A percentile compares a stretch with the other conserved stretches of the same genome.
Evolutionary conservation across 2,888 invertebrate species (phyloP).

Genomic region (Tenthredo distinguenda): DNA sequence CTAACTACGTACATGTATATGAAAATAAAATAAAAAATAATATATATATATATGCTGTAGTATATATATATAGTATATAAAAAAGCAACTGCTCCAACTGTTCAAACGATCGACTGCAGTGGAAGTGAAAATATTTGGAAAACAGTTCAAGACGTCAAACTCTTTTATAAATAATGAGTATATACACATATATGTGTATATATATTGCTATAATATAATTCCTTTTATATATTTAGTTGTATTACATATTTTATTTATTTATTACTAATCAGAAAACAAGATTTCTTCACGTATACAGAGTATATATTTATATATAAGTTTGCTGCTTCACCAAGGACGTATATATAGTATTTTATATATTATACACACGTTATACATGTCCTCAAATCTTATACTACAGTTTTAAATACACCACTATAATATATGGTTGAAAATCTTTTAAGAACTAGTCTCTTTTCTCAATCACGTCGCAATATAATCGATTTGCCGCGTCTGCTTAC

Average conservation of each 20-base stretch:
- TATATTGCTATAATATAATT: background rate
- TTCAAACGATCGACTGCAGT: background rate
- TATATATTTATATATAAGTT: background rate
- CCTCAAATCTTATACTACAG: background rate
- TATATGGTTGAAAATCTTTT: background rate
- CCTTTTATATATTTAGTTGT: background rate
- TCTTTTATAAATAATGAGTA: background rate
- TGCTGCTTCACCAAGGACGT: background rate
- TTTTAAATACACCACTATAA: background rate
- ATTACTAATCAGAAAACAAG: background rate
- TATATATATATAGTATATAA: background rate
- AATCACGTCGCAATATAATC: constrained; percentile 2
- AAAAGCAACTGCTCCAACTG: background rate
- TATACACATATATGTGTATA: background rate
- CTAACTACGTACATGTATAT: background rate
- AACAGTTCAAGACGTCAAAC: background rate
- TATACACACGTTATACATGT: background rate
- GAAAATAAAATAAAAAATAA: background rate
- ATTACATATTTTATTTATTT: background rate
- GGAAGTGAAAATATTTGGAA: background rate
- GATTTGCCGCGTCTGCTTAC: background rate
- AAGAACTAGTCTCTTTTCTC: background rate
- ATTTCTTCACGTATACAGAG: background rate
- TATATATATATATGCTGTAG: background rate
- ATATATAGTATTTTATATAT: background rate